Evolutionary conservation across 2,888 invertebrate species (phyloP).

Genomic region (Caradrina kadenii): DNA sequence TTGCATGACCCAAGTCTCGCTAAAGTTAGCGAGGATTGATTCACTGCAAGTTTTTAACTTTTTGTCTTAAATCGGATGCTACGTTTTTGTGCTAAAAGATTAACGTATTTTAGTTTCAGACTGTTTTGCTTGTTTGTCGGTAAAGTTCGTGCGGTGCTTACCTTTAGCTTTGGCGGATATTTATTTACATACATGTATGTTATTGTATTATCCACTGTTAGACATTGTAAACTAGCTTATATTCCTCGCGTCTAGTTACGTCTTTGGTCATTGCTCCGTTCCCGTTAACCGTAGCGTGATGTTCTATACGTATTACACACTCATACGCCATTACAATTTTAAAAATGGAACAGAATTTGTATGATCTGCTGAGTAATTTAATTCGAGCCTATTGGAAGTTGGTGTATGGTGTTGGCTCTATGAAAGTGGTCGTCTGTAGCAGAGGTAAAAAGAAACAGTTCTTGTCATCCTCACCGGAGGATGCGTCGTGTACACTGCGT

Average conservation of each 20-base stretch:
- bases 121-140: slow-evolving; percentile 25
- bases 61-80: slow-evolving; percentile 18
- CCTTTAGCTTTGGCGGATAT: slow-evolving; percentile 6
- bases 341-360: too few relatives aligned
- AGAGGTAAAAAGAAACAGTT: neutral
- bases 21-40: slow-evolving; percentile 42
- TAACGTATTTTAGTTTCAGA: slow-evolving; percentile 30
- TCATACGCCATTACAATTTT: too few relatives aligned
- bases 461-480: neutral
- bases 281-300: too few relatives aligned
- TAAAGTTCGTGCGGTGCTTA: slow-evolving; percentile 6
- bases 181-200: neutral
- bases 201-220: neutral
- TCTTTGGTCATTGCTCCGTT: too few relatives aligned
- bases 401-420: too few relatives aligned
- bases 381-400: neutral
- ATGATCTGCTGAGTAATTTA: too few relatives aligned
- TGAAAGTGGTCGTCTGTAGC: neutral
- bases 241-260: too few relatives aligned
- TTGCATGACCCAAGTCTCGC: slow-evolving; percentile 13
- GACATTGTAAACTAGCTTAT: neutral
- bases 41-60: slow-evolving; percentile 46
- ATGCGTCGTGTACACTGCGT: too few relatives aligned
- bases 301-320: too few relatives aligned
- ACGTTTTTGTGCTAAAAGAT: slow-evolving; percentile 48